Base-by-base conservation (phyloP, 2,888 invertebrate genomes). In the Drymonia ruficornis region DNA sequence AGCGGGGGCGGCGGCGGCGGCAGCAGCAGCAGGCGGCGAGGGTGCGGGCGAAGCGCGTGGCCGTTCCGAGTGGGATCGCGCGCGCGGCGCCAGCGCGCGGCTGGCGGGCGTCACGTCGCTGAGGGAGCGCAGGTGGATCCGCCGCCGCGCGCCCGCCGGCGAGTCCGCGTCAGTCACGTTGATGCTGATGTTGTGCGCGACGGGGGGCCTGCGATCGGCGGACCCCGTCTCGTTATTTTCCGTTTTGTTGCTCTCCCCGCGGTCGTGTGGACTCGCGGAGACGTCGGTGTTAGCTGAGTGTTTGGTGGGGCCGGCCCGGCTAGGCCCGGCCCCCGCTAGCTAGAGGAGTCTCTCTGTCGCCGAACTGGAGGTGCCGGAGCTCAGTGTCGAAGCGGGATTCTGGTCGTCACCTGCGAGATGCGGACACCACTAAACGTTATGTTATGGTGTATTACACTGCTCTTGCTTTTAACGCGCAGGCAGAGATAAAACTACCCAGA, bases 321-420 rank as follows among this genome's bases (percentile, higher is more conserved):
- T 93, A 68, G 91, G 87, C 94, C 95, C 94, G 94, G 94, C 94
- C 89, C 93, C 94, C 93, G 93, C 93, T 93, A 93, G 95, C 95
- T 96, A 96, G 94, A 96, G 95, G 84, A 96, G 93, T 90, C 96
- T 96, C 85, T 96, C 96, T 70, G 95, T 95, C 67, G 94, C 94
- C 76, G 95, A 95, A 89, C 94, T 95, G 65, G 95, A 95, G 64
- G 96, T 96, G 76, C 94, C 94, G 74, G 95, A 94, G 86, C 94
- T 94, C 81, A 94, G 87, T 72, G 94, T 93, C 60, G 93, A 93
- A 78, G 93, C 94, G 62, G 91, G 92, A 81, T 92, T 93, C 84
- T 89, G 91, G 78, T 93, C 93, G 76, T 93, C 93, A 83, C 89
- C 93, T 93, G 74, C 11, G 76, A 76, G 38, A 31, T 43, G 53